Base-by-base conservation (phyloP, 2,888 invertebrate species). In the Protodeltote pygarga region DNA sequence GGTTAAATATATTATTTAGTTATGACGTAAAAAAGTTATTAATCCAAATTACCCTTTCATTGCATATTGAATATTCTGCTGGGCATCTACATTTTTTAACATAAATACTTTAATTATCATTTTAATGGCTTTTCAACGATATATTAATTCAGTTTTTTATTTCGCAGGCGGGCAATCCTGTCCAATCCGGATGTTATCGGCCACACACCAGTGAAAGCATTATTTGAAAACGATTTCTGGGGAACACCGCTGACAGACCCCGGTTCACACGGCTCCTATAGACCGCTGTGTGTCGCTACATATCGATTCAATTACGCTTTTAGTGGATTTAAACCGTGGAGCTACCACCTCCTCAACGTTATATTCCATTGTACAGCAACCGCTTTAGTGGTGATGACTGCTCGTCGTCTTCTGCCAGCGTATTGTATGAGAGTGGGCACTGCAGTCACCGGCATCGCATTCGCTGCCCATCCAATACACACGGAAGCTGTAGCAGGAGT, bases 201-300 rank as follows among this genome's bases (percentile, higher is more conserved):
- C 54, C 95, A 95, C 71, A 96, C 97, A 53, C 95, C 98, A 48
- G 94, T 98, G 94, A 93, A 93, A 70, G 94, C 95, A 67, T 93
- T 98, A 71, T 95, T 98, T 80, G 94, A 94, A 84, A 96, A 99
- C 92, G 99, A 99, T 93, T 99, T 98, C 92, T 99, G 99, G 99
- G 99, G 99, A 34, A 99, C 98, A 25, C 97, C 98, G 48, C 93
- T 99, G 73, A 94, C 94, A 67, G 97, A 98, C 91, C 94, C 95
- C 60, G 98, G 98, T 37, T 98, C 98, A 8, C 99, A 99, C 92
- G 99, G 99, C 77, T 98, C 98, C 42, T 99, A 98, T 92, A 94
- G 99, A 20, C 99, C 99, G 35, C 93, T 99, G 71, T 97, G 97
- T 83, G 97, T 97, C 62, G 95, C 97, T 59, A 95, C 97, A 66